Base-by-base conservation (phyloP, 2,113 vertebrate species). In the Paramormyrops kingsleyae region DNA sequence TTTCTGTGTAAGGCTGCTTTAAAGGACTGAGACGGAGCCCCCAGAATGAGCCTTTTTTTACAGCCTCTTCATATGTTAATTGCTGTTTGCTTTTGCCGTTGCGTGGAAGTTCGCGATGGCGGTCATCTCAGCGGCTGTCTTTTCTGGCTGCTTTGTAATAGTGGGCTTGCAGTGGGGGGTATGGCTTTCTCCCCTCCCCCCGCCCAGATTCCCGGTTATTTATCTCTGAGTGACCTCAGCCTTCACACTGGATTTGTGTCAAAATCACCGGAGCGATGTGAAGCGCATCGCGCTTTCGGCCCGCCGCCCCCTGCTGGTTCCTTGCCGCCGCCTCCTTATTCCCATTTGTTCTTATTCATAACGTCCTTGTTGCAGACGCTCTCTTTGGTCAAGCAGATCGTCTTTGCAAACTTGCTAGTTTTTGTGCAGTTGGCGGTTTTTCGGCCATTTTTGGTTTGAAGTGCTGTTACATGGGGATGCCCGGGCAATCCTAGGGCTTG, bases 161-260 rank as follows among this genome's bases (percentile, higher is more conserved):
- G 56, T 62, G 87, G 39, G 77, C 77, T 89, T 49, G 35, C 31
- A 44, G 74, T 39, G 10, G 39, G 83, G 44, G 42, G 83, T 39
- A 42, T 39, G 83, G 24, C 35, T 89, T 56, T 9, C 88, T n/a
- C 19, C 44, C 62, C 47, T 19, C 50, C 88, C 31, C 88, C 49
- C 47, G 27, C 31, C 49, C 70, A 56, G 47, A 77, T 50, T 42
- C 52, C 95, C 94, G 94, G 94, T 95, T 96, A 94, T 96, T 96
- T 95, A 94, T 94, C 94, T 94, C 94, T 93, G 92, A 95, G 93
- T 95, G 95, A 95, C 95, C 94, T 93, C 94, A 95, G 94, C 95
- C 94, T 94, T 96, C 96, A 93, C 93, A 94, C 91, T 92, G 88
- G 91, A 95, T 96, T 96, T 96, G 95, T 94, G 95, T 96, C 95